Evolutionary conservation across 1,140 invertebrate genomes (phyloP).

Genomic region (Drosophila busckii): DNA sequence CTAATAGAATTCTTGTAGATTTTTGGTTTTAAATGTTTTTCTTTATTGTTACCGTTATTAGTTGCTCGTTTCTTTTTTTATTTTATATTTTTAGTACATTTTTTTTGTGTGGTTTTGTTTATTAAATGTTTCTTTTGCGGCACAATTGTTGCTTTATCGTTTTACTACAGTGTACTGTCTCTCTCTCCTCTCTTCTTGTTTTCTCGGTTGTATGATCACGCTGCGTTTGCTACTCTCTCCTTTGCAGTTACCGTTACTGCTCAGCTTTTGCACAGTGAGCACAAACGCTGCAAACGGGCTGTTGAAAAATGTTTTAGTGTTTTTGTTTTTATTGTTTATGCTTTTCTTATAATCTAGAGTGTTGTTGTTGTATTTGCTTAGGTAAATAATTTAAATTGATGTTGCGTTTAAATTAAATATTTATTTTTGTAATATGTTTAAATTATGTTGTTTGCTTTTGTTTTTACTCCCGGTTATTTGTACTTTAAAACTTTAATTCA

Average conservation of each 20-base stretch:
- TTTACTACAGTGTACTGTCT: conserved; percentile 18
- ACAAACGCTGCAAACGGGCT: conserved; percentile 16
- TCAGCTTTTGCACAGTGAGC: conserved; percentile 20
- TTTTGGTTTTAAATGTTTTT: conserved; percentile 76
- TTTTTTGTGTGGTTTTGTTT: conserved; percentile 28
- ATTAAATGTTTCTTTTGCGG: conserved; percentile 55
- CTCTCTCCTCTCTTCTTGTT: conserved; percentile 3
- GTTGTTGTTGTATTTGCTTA: conserved; percentile 41
- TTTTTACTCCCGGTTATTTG: conserved; percentile 76
- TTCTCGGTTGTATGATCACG: no score
- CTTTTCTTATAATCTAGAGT: conserved; percentile 46
- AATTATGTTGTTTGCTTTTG: conserved; percentile 63
- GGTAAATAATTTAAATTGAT: conserved; percentile 71
- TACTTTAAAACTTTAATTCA: conserved; percentile 79
- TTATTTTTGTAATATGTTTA: conserved; percentile 59
- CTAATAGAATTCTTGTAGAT: conserved; percentile 76
- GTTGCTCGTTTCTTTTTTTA: conserved; percentile 42
- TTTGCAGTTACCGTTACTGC: no score
- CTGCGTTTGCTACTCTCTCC: no score
- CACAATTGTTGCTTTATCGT: conserved; percentile 72
- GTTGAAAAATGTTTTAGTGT: conserved; percentile 6
- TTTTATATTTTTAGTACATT: conserved; percentile 28
- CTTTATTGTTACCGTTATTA: conserved; percentile 69
- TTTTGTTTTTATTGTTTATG: conserved; percentile 23
- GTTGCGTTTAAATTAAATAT: conserved; percentile 75